Percentiles rank a stretch among this genome's conserved stretches.
phyloP scores from a whole-genome alignment of 2,113 vertebrate species.

The Peromyscus maniculatus region DNA sequence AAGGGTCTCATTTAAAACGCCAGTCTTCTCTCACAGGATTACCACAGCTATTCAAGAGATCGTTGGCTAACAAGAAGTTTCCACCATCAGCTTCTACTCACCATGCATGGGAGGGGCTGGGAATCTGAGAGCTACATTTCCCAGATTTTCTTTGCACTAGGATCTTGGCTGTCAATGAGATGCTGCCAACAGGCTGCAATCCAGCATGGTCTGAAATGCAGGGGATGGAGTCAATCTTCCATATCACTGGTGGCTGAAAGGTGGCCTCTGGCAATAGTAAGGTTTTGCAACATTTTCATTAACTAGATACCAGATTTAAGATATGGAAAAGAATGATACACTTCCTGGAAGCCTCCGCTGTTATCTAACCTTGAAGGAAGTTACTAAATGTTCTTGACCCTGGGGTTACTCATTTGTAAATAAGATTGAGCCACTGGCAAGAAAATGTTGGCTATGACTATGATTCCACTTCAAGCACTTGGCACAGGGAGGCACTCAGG shows the following conservation, averaged over 20 bases:
- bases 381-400: not conserved
- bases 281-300: conserved; percentile 13
- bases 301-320: not conserved
- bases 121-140: not conserved
- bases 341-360: not conserved
- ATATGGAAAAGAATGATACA: not conserved
- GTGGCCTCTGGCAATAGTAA: not conserved
- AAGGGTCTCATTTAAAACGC: not conserved
- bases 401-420: not conserved
- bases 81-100: not conserved
- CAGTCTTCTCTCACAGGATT: not conserved
- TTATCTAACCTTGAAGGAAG: conserved; percentile 37
- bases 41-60: not conserved
- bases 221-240: not conserved
- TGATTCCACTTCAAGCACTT: not conserved
- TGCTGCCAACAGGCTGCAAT: not conserved
- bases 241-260: not conserved
- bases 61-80: too few species aligned
- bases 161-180: not conserved
- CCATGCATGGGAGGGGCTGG: not conserved
- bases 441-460: not conserved
- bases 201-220: not conserved
- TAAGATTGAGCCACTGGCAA: not conserved
- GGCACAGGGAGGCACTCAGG: not conserved
- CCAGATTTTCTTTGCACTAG: not conserved